Evolutionary conservation across 2,113 vertebrate genomes (phyloP).

Genomic region (Leuciscus idus): DNA sequence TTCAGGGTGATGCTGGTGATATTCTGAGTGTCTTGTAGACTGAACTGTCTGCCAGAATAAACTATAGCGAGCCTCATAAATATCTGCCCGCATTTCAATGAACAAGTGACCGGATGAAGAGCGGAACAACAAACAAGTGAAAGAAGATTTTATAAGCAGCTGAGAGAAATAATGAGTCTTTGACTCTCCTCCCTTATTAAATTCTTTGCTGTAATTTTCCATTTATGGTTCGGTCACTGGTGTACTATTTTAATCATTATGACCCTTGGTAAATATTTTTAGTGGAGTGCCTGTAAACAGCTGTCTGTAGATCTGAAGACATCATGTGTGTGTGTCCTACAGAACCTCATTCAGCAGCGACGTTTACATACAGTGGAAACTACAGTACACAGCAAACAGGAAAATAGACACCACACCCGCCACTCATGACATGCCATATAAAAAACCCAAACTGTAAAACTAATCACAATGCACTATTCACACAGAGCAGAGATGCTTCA

Average conservation of each 20-base stretch:
- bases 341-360: slow-evolving; percentile 4
- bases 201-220: slow-evolving; percentile 24
- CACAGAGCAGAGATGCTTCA: neutral
- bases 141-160: neutral
- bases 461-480: neutral
- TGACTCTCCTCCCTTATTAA: neutral
- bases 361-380: slow-evolving; percentile 1
- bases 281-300: slow-evolving; percentile 13
- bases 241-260: slow-evolving; percentile 14
- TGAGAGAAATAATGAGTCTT: neutral
- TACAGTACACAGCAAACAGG: neutral
- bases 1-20: slow-evolving; percentile 1
- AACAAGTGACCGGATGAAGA: neutral
- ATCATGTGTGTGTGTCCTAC: neutral
- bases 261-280: slow-evolving; percentile 26
- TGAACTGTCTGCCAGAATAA: neutral
- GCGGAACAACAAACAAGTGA: neutral
- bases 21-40: neutral
- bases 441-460: neutral
- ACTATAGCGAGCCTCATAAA: neutral
- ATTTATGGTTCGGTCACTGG: slow-evolving; percentile 11
- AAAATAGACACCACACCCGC: neutral
- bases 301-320: neutral
- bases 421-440: neutral
- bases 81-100: neutral